Base-by-base conservation (phyloP, 1,140 invertebrate species). In the Drosophila albomicans region DNA sequence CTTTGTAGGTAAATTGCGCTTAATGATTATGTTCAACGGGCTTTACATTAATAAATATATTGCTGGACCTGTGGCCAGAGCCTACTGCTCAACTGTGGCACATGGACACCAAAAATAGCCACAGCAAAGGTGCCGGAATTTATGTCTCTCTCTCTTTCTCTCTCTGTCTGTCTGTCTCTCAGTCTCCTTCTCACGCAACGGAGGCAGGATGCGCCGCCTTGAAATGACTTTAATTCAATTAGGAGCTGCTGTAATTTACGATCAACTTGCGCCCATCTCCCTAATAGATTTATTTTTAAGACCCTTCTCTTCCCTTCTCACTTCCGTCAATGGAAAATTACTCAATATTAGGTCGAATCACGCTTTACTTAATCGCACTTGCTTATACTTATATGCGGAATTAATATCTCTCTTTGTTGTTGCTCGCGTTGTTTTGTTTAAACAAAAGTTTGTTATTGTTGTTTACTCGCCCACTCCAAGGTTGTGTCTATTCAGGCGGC, bases 1-100 rank as follows among this genome's bases (percentile, higher is more conserved):
- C 86, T 88, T 89, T 88, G 86, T 88, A 89, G 85, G 85, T 90
- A 89, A 89, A 89, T 89, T 89, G 82, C 85, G 81, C 86, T 90
- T 89, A 89, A 89, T 89, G 85, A 89, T 89, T 89, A 81, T 89
- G 81, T 89, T 89, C 85, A 89, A 78, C 75, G 63, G 75, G 63
- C 77, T 80, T 75, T 72, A 88, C 84, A 88, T 88, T 87, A 87
- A 72, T 87, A 87, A 72, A 88, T 73, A 78, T 66, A 75, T 71
- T 56, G 65, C 49, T 46, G 41, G 56, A 59, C 54, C 43, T 41
- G 28, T 25, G 11, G 56, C 15, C 13, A 8, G 52, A 58, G 62
- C n/a, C 5, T 32, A 51, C 28, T 3, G 25, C 4, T 32, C 28
- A 28, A 28, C 43, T 35, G 51, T 43, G 63, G 63, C 46, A 51